Base-by-base conservation (phyloP, 1,140 invertebrate species). In the Cydia fagiglandana region DNA sequence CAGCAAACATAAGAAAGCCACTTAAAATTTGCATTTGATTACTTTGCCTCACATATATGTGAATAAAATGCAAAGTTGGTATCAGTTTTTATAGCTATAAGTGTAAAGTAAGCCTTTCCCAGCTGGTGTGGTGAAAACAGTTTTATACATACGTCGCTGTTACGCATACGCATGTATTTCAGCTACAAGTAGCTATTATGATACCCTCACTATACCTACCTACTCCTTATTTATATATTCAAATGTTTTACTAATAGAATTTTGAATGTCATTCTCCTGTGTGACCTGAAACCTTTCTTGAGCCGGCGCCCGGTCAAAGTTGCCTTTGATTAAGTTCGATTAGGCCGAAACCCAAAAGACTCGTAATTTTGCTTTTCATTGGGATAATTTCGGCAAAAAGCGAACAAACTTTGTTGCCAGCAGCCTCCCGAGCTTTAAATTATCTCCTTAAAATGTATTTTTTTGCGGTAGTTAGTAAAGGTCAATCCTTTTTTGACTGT, bases 331-430 rank as follows among this genome's bases (percentile, higher is more conserved):
- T 61, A 61, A 61, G 17, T 61, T 61, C 56, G 56, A 61, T 61
- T 61, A 61, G 17, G 56, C 20, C 10, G 56, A 61, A 61, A 61
- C 20, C 56, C 56, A 61, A 61, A 61, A 61, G 56, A 20, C 56
- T 61, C 56, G 56, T 61, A 61, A 61, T 61, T 61, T 61, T 61
- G 56, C 56, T 61, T 61, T 61, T 61, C 56, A 61, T 24, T 61
- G 56, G 56, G 56, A 61, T 61, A 61, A 61, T 61, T 61, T 61
- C 56, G 15, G 20, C 56, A 61, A 61, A 61, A 61, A 61, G 17
- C n/a, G 56, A 6, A 20, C 56, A 12, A 61, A 12, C 56, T 24
- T 61, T n/a, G 9, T 61, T 24, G 7, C 56, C 56, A 7, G 2
- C 20, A 24, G 20, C 10, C 56, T 61, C 7, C 3, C 20, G 56